A percentile compares a stretch with the other conserved stretches of the same genome.
Evolutionary conservation across 2,113 vertebrate genomes (phyloP).

Genomic region (Caloenas nicobarica): DNA sequence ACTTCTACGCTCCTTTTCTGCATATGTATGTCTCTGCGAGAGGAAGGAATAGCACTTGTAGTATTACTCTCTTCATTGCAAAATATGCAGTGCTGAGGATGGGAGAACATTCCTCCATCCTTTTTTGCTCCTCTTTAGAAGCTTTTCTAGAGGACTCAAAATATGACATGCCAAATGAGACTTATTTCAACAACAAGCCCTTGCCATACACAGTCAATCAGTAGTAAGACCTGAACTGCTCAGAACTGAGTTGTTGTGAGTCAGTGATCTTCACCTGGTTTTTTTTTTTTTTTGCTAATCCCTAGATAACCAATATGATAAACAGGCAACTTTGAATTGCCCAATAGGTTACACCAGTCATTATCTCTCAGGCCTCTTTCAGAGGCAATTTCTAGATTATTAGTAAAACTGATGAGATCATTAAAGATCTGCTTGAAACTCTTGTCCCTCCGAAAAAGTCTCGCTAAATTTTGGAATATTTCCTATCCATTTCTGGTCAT

Average conservation of each 20-base stretch:
- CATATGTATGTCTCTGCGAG: neutral
- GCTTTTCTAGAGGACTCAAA: neutral
- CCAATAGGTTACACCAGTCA: neutral
- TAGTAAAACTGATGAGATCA: neutral
- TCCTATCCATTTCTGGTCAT: neutral
- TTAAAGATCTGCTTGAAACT: neutral
- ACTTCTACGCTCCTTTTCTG: neutral
- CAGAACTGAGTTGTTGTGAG: neutral
- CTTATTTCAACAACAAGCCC: neutral
- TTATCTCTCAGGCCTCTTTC: neutral
- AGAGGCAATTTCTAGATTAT: neutral
- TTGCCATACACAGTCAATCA: neutral
- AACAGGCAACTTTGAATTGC: neutral
- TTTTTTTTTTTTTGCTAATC: neutral
- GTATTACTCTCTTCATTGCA: neutral
- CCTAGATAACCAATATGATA: neutral
- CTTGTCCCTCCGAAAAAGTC: neutral
- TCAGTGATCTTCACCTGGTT: neutral
- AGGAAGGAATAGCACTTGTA: neutral
- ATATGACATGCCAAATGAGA: neutral
- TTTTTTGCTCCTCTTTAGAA: neutral
- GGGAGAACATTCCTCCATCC: neutral
- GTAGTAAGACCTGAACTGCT: neutral
- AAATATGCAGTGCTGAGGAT: neutral
- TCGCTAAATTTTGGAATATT: neutral